phyloP scores from a whole-genome alignment of 2,797 vertebrate species.

The Neomorphus geoffroyi region DNA sequence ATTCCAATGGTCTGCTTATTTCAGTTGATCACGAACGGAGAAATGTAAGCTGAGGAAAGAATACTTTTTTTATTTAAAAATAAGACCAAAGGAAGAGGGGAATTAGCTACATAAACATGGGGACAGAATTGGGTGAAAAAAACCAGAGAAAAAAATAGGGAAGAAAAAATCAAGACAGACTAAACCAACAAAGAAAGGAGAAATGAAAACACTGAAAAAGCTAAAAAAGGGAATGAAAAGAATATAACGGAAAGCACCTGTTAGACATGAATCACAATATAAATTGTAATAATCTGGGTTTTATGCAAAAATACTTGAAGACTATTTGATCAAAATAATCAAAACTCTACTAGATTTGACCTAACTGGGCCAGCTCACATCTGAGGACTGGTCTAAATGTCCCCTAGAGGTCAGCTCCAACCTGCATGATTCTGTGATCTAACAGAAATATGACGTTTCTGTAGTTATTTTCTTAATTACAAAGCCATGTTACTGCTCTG shows the following conservation, averaged over 20 bases:
- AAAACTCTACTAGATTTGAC: not conserved
- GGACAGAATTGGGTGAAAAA: not conserved
- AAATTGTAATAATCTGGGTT: not conserved
- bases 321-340: not conserved
- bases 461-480: not conserved
- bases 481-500: not conserved
- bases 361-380: not conserved
- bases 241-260: not conserved
- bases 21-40: not conserved
- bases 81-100: not conserved
- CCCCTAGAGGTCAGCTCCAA: not conserved
- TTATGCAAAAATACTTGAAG: not conserved
- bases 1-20: not conserved
- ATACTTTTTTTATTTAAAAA: not conserved
- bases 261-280: not conserved
- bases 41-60: not conserved
- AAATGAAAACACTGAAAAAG: not conserved
- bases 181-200: too few relatives aligned
- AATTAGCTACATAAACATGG: not conserved
- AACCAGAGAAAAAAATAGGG: not conserved
- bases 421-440: not conserved
- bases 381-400: not conserved
- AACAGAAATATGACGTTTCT: not conserved
- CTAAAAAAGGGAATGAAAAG: not conserved
- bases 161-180: not conserved